Base-by-base conservation (phyloP, 2,888 invertebrate genomes). In the Calliopum simillimum region DNA sequence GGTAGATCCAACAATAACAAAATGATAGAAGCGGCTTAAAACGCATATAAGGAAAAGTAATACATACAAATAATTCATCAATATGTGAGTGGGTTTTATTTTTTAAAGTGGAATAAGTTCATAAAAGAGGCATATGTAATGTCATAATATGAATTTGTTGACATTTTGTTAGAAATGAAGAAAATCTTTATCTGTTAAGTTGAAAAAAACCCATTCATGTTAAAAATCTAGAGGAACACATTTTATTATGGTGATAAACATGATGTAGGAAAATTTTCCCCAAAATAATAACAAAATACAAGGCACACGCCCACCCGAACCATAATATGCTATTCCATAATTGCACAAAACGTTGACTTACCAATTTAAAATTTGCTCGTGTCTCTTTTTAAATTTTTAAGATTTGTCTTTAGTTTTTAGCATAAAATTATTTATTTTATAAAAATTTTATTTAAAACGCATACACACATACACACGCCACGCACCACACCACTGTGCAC, bases 221-320 rank as follows among this genome's bases (percentile, higher is more conserved):
- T n/a, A n/a, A n/a, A n/a, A n/a, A n/a, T n/a, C n/a, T n/a, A n/a
- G n/a, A n/a, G n/a, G n/a, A n/a, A n/a, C n/a, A n/a, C n/a, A n/a
- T n/a, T n/a, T n/a, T n/a, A n/a, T n/a, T n/a, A n/a, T n/a, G n/a
- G n/a, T n/a, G n/a, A n/a, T n/a, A n/a, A n/a, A n/a, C n/a, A n/a
- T n/a, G n/a, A n/a, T n/a, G n/a, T n/a, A n/a, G n/a, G n/a, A n/a
- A 19, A 62, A 68, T 19, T 62, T 55, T 61, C 61, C 53, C 61
- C 43, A 69, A 63, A 69, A 47, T 19, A 69, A 56, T n/a, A 63
- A 63, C 21, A 47, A 63, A 56, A 63, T 55, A 55, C 69, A 69
- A 63, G n/a, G 33, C 55, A 41, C 43, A 51, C n/a, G n/a, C 19
- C 68, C 53, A 33, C 55, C 43, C 19, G 21, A n/a, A 44, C 19